Percentiles rank a stretch among this genome's conserved stretches.
These are phyloP conservation scores for Hydropsyche betteni DNA, from an alignment of 2,888 invertebrate species.

Conservation along the genomic window DNA sequence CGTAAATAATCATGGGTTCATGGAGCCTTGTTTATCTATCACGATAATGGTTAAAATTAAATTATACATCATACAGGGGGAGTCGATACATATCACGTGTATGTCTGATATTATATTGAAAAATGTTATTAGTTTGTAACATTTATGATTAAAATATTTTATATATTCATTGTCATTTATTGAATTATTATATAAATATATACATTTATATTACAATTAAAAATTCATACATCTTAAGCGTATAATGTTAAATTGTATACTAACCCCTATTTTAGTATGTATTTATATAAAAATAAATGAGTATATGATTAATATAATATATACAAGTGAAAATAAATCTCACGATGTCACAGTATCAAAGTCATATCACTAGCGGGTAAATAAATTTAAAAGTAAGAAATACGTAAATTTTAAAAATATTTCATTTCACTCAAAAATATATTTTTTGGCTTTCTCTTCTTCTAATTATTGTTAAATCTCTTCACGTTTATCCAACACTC, in stretches of 20 bases:
- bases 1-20: slow-evolving; percentile 42
- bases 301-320: slow-evolving; percentile 23
- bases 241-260: slow-evolving; percentile 47
- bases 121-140: slow-evolving; percentile 55
- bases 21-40: too few species aligned
- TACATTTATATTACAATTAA: slow-evolving; percentile 46
- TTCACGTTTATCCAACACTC: too few species aligned
- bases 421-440: neutral
- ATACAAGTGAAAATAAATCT: neutral
- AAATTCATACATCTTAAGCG: slow-evolving; percentile 48
- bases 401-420: slow-evolving; percentile 4
- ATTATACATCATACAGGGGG: slow-evolving; percentile 50
- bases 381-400: neutral
- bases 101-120: slow-evolving; percentile 50
- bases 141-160: slow-evolving; percentile 54
- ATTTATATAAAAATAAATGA: slow-evolving; percentile 30
- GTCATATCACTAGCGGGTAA: slow-evolving; percentile 50
- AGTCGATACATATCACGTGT: slow-evolving; percentile 52
- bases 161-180: slow-evolving; percentile 66
- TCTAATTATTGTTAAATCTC: too few species aligned
- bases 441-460: slow-evolving; percentile 25
- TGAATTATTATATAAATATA: slow-evolving; percentile 37
- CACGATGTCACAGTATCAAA: slow-evolving; percentile 42
- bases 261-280: slow-evolving; percentile 48
- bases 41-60: slow-evolving; percentile 35